Percentiles rank a stretch among this genome's conserved stretches.
Evolutionary conservation across 2,888 invertebrate species (phyloP).

Genomic region (Noctua janthe): DNA sequence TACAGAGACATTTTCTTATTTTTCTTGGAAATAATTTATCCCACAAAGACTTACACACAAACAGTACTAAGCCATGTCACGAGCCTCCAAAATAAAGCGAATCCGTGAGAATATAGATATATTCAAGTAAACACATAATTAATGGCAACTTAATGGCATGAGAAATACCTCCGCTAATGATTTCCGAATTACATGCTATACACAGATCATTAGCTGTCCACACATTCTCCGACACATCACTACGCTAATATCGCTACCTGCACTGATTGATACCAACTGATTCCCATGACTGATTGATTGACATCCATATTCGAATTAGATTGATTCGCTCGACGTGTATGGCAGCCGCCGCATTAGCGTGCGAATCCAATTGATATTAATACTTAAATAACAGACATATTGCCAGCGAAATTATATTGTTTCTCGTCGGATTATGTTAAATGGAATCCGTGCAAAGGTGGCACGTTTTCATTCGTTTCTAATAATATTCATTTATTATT

Average conservation of each 20-base stretch:
- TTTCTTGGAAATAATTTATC: not conserved
- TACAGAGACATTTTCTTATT: not conserved
- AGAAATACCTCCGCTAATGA: conserved; percentile 29
- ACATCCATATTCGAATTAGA: conserved; percentile 49
- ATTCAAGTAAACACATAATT: not conserved
- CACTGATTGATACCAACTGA: conserved; percentile 38
- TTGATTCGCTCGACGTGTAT: conserved; percentile 49
- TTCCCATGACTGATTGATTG: conserved; percentile 55
- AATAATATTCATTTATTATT: conserved; percentile 35
- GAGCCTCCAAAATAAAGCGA: not conserved
- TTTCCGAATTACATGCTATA: conserved; percentile 22
- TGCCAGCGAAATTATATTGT: conserved; percentile 27
- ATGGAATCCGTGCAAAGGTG: conserved; percentile 14
- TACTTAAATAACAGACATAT: conserved; percentile 39
- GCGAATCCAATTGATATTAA: conserved; percentile 50
- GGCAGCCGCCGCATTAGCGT: conserved; percentile 35
- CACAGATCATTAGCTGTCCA: conserved; percentile 24
- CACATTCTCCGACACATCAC: not conserved
- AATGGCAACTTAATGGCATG: not conserved
- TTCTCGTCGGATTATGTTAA: conserved; percentile 32
- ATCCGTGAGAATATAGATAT: not conserved
- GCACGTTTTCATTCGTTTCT: conserved; percentile 32
- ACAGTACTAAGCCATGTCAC: not conserved
- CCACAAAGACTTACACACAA: not conserved
- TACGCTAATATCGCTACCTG: conserved; percentile 17